Evolutionary conservation across 2,113 vertebrate genomes (phyloP).

Genomic region (Prinia subflava): DNA sequence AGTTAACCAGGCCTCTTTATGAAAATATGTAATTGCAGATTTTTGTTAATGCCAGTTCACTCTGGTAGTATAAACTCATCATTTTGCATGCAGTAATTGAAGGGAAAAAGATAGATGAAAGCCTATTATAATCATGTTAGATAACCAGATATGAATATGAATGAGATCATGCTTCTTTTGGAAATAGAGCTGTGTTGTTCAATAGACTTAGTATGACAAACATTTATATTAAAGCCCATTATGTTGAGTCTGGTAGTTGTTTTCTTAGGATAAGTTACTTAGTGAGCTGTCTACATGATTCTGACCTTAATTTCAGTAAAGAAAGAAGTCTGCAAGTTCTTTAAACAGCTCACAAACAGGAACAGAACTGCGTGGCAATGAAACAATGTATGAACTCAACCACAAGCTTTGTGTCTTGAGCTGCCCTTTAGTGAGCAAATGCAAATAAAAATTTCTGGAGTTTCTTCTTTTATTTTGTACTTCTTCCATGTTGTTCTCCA

Average conservation of each 20-base stretch:
- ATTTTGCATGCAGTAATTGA: neutral
- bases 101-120: slow-evolving; percentile 5
- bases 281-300: neutral
- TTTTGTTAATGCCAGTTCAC: neutral
- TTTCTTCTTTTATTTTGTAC: neutral
- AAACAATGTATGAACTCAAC: neutral
- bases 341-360: neutral
- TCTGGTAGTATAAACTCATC: neutral
- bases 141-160: slow-evolving; percentile 41
- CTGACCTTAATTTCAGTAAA: neutral
- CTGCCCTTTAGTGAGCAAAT: neutral
- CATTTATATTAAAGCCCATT: neutral
- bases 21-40: neutral
- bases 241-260: neutral
- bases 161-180: slow-evolving; percentile 2
- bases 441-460: neutral
- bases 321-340: neutral
- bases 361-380: neutral
- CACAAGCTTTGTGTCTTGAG: neutral
- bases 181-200: slow-evolving; percentile 8
- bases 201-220: neutral
- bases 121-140: slow-evolving; percentile 5
- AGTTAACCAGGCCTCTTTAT: neutral
- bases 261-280: neutral
- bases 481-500: neutral